phyloP scores from a whole-genome alignment of 1,140 invertebrate genomes.

The Camponotus vicinus region DNA sequence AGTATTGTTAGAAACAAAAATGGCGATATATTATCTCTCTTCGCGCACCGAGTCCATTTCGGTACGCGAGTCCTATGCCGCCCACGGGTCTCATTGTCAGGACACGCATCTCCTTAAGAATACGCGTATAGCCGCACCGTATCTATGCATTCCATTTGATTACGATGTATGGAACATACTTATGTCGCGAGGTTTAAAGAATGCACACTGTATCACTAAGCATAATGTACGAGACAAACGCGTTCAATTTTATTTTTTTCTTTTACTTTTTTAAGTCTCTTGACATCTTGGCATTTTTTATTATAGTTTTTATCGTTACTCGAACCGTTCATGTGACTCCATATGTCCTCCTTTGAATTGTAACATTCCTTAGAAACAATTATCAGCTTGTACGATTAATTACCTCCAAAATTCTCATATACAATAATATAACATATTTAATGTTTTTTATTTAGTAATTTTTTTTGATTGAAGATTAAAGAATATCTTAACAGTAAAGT shows the following conservation, averaged over 20 bases:
- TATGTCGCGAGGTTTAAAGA: slow-evolving; percentile 16
- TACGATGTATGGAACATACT: slow-evolving; percentile 21
- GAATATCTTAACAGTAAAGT: no score
- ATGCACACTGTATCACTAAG: neutral
- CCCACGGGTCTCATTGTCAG: slow-evolving; percentile 58
- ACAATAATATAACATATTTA: no score
- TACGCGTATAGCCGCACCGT: slow-evolving; percentile 13
- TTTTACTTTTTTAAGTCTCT: neutral
- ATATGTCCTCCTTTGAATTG: no score
- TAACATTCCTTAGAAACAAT: no score
- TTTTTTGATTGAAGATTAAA: no score
- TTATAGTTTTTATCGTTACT: no score
- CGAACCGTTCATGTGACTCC: no score
- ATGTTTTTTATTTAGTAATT: no score
- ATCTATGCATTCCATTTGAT: slow-evolving; percentile 24
- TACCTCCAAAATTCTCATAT: no score
- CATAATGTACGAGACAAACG: neutral
- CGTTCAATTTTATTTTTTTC: neutral
- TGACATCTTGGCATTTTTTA: no score
- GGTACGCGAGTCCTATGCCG: slow-evolving; percentile 43
- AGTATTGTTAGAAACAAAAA: slow-evolving; percentile 40
- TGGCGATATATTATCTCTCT: slow-evolving; percentile 30
- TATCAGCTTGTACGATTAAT: no score
- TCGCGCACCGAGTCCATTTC: slow-evolving; percentile 31
- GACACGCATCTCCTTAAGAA: slow-evolving; percentile 44